phyloP scores from a whole-genome alignment of 2,113 vertebrate genomes.

The Accipiter cooperii region DNA sequence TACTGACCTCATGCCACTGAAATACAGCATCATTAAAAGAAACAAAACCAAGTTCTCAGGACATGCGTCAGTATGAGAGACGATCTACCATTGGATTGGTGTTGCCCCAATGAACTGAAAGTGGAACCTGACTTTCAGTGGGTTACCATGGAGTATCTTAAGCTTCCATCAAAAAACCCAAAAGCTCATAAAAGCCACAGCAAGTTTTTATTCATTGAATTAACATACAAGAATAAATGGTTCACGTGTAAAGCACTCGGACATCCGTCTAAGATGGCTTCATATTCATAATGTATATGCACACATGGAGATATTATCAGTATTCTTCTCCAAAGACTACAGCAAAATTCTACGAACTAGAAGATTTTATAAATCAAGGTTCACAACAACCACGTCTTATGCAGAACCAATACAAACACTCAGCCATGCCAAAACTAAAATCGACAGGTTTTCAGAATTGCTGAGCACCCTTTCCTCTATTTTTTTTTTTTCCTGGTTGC shows the following conservation, averaged over 20 bases:
- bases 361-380: neutral
- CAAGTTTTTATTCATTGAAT: neutral
- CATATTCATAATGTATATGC: neutral
- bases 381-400: neutral
- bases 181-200: neutral
- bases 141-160: neutral
- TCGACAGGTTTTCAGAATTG: neutral
- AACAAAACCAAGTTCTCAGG: neutral
- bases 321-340: neutral
- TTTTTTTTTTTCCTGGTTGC: neutral
- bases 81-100: neutral
- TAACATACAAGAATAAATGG: neutral
- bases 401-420: neutral
- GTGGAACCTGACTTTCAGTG: neutral
- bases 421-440: neutral
- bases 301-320: neutral
- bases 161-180: neutral
- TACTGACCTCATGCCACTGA: neutral
- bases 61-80: neutral
- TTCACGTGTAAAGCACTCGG: neutral
- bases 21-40: neutral
- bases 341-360: neutral
- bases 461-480: neutral
- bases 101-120: neutral
- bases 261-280: neutral